Evolutionary conservation across 2,113 vertebrate species (phyloP).

Genomic region (Burhinus oedicnemus): DNA sequence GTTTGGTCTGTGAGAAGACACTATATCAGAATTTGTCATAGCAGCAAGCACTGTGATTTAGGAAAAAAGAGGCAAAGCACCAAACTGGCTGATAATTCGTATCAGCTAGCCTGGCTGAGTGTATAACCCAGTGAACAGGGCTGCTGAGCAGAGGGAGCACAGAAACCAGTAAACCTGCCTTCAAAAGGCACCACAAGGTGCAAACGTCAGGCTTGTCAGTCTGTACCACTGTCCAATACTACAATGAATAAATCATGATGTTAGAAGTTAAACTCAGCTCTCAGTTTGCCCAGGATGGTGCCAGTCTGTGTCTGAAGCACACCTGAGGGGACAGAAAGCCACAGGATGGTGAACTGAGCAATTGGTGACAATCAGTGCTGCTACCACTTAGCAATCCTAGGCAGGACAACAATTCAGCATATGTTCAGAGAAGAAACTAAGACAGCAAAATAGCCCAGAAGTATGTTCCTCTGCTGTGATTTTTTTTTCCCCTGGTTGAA

Average conservation of each 20-base stretch:
- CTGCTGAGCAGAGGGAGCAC: neutral
- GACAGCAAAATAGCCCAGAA: neutral
- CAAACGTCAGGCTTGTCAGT: neutral
- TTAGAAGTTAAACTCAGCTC: neutral
- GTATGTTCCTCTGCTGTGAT: neutral
- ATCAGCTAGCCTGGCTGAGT: neutral
- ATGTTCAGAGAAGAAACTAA: neutral
- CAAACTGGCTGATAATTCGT: neutral
- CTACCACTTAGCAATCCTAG: neutral
- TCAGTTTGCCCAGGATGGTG: neutral
- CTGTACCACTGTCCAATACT: neutral
- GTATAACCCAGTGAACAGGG: fast-evolving
- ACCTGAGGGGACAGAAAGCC: neutral
- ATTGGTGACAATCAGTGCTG: neutral
- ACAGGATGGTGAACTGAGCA: neutral
- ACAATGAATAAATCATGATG: neutral
- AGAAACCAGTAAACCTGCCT: neutral
- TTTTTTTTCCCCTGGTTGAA: neutral
- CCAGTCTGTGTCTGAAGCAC: neutral
- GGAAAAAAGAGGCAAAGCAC: neutral
- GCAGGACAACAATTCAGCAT: neutral
- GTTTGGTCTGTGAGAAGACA: neutral
- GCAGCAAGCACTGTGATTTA: neutral
- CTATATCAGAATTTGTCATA: neutral
- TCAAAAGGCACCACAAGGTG: neutral